Evolutionary conservation across 1,140 invertebrate genomes (phyloP), one percentile per base, ranked within the genome.

Genomic region (Hydropsyche tenuis): DNA sequence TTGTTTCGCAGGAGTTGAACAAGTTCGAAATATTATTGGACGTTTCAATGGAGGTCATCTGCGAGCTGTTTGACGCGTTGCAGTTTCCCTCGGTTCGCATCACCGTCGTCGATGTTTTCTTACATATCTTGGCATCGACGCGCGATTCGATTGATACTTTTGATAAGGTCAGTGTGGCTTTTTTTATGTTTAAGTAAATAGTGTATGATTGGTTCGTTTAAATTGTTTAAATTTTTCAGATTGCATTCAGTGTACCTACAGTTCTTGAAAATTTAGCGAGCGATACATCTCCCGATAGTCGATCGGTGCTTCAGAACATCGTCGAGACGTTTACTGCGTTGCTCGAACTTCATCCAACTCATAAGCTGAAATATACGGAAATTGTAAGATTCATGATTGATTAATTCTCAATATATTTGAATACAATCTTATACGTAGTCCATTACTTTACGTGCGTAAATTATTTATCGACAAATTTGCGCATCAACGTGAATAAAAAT

Each of bases 21-120:
- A 77, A 77, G 25, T 77, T 46, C 18, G 73, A 77, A n/a, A 63
- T 77, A 9, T 43, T 77, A n/a, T 37, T 77, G 2, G 69, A 77
- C 27, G 75, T 77, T 12, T 66, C 75, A 27, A 62, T 62, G 62
- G 73, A 68, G 5, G 69, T 69, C 0, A 74, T 77, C 12, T 37
- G 37, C 20, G 62, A 65, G 6, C 22, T 77, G 46, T 73, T 74
- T 16, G 42, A 71, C 51, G 46, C 75, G 20, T 27, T 77, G 18
- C 51, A 71, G 14, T 62, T 60, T 42, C 64, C 75, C 7, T n/a
- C 51, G 12, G 45, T 69, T n/a, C 60, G 73, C 23, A 60, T 45
- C 11, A 6, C 68, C 1, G 73, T 69, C 0, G 65, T 69, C 5
- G 18, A 69, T n/a, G 69, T 77, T 5, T 72, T 77, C 25, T 48